These are phyloP conservation scores for Chaetophractus vellerosus DNA, from an alignment of 2,797 vertebrate genomes.

Conservation along the genomic window DNA sequence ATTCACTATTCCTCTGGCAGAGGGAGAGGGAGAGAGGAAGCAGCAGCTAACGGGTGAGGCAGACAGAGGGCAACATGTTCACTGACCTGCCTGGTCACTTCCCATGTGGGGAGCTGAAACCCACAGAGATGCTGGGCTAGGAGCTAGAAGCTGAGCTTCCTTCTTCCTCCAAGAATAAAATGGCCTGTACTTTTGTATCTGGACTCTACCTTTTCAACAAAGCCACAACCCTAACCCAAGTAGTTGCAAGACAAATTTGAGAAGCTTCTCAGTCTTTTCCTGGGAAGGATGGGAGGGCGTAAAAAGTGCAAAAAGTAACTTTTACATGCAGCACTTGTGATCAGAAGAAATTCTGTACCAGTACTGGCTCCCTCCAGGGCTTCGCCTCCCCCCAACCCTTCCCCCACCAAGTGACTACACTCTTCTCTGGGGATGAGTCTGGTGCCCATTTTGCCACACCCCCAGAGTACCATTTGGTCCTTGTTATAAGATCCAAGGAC, in stretches of 20 bases:
- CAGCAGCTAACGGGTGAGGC: not conserved
- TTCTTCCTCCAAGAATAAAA: constrained; percentile 1
- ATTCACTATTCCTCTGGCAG: not conserved
- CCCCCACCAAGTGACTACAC: not conserved
- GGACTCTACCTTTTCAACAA: not conserved
- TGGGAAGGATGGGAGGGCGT: not conserved
- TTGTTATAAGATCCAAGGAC: constrained; percentile 11
- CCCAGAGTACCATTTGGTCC: not conserved
- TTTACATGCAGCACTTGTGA: not conserved
- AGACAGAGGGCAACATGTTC: not conserved
- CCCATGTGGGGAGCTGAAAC: not conserved
- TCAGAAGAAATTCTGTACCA: not conserved
- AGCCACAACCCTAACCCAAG: constrained; percentile 43
- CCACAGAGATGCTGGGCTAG: not conserved
- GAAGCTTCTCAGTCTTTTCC: constrained; percentile 9
- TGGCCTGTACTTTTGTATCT: not conserved
- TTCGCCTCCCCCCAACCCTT: not conserved
- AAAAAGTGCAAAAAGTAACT: not conserved
- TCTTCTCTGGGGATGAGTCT: not conserved
- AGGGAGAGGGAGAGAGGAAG: not conserved
- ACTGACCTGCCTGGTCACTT: not conserved
- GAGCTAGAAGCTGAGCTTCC: not conserved
- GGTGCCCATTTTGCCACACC: not conserved
- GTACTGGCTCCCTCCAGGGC: not conserved
- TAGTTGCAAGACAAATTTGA: not conserved